Evolutionary conservation across 2,888 invertebrate genomes (phyloP).

Genomic region (Lasioglossum calceatum): DNA sequence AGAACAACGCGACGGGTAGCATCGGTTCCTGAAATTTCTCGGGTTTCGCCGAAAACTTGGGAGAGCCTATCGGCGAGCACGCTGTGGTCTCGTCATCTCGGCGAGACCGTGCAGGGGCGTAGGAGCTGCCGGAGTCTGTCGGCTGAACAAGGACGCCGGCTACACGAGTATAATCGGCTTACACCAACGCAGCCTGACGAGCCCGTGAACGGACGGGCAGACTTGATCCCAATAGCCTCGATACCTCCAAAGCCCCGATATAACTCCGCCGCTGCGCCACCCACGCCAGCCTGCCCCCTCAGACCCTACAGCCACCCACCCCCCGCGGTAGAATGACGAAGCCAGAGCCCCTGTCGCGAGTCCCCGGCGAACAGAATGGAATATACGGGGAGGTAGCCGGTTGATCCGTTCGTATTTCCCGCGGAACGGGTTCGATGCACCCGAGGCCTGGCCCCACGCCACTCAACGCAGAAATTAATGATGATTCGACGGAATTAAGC

Average conservation of each 20-base stretch:
- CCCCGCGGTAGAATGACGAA: background rate
- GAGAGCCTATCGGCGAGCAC: constrained; percentile 29
- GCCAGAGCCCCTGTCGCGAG: constrained; percentile 10
- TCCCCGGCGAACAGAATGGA: constrained; percentile 54
- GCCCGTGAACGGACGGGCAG: constrained; percentile 73
- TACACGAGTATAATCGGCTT: constrained; percentile 81
- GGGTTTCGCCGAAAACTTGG: constrained; percentile 1
- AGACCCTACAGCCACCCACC: background rate
- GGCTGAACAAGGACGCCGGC: constrained; percentile 43
- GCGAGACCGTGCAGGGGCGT: background rate
- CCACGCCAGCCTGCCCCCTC: background rate
- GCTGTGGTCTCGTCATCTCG: background rate
- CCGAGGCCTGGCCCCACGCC: background rate
- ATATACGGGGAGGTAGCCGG: constrained; percentile 20
- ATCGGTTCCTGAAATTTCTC: background rate
- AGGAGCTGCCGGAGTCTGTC: constrained; percentile 11
- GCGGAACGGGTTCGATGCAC: constrained; percentile 20
- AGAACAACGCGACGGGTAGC: background rate
- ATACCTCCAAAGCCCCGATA: constrained; percentile 70
- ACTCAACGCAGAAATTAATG: constrained; percentile 10
- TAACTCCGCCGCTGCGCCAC: constrained; percentile 51
- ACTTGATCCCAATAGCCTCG: constrained; percentile 78
- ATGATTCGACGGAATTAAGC: constrained; percentile 10
- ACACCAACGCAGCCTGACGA: constrained; percentile 77
- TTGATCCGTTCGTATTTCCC: constrained; percentile 54